These are phyloP conservation scores for Hyppa rectilinea DNA, from an alignment of 2,888 invertebrate genomes.

Conservation along the genomic window DNA sequence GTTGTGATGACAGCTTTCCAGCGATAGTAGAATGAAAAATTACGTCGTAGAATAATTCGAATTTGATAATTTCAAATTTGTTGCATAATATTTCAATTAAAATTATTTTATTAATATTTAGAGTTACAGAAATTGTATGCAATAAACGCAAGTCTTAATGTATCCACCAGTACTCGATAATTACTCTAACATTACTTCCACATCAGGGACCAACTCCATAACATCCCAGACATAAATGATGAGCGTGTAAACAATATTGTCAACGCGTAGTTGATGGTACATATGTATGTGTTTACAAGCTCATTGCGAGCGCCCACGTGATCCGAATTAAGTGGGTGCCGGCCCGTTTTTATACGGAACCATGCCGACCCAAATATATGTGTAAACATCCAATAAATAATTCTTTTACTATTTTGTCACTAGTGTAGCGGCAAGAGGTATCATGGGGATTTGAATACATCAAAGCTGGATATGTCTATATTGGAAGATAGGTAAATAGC, in stretches of 20 bases:
- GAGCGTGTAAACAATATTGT: slow-evolving; percentile 64
- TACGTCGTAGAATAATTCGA: background rate
- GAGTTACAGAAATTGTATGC: background rate
- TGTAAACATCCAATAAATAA: slow-evolving; percentile 63
- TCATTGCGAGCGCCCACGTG: slow-evolving; percentile 78
- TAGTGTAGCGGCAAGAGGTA: slow-evolving; percentile 13
- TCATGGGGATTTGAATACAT: background rate
- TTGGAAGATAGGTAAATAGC: background rate
- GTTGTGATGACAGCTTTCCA: too few relatives aligned
- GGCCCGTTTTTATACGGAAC: slow-evolving; percentile 77
- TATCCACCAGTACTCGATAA: background rate
- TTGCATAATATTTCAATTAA: background rate
- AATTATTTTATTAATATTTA: background rate
- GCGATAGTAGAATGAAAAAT: background rate
- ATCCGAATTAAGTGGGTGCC: slow-evolving; percentile 78
- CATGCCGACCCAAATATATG: slow-evolving; percentile 75
- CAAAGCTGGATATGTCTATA: background rate
- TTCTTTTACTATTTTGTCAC: slow-evolving; percentile 40
- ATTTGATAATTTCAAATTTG: background rate
- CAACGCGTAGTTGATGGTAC: slow-evolving; percentile 66
- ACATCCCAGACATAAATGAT: slow-evolving; percentile 42
- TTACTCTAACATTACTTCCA: background rate
- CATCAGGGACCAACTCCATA: slow-evolving; percentile 14
- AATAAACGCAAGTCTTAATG: background rate
- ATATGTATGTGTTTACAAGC: slow-evolving; percentile 76